phyloP scores from a whole-genome alignment of 1,140 invertebrate species.

The Pseudomyrmex flavicornis region DNA sequence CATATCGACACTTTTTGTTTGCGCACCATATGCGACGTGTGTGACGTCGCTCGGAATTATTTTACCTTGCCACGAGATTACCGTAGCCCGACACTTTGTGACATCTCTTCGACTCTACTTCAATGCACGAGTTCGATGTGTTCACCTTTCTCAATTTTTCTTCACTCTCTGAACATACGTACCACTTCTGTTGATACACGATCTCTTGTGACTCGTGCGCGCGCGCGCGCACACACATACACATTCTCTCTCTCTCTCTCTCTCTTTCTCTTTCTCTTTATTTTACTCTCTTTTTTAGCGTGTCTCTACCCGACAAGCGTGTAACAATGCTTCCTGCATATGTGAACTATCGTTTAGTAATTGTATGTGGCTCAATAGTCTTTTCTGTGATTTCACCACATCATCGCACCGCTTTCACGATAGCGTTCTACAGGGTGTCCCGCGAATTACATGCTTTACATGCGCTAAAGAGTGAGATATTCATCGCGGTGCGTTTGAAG shows the following conservation, averaged over 20 bases:
- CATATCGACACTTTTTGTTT: neutral
- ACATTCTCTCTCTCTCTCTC: neutral
- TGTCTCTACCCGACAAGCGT: constrained; percentile 26
- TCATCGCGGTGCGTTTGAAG: neutral
- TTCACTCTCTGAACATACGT: constrained; percentile 8
- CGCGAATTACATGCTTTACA: neutral
- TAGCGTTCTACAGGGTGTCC: constrained; percentile 12
- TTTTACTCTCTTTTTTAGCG: constrained; percentile 32
- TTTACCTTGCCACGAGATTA: constrained; percentile 9
- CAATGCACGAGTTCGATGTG: constrained; percentile 80
- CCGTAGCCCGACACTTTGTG: neutral
- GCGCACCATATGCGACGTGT: too few relatives aligned
- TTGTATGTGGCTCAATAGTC: constrained; percentile 30
- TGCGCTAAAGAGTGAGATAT: neutral
- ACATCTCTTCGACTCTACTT: constrained; percentile 63
- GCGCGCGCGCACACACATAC: constrained; percentile 2
- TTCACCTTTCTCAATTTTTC: constrained; percentile 35
- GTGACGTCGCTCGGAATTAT: constrained; percentile 4
- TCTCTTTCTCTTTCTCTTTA: constrained; percentile 21
- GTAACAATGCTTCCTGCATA: constrained; percentile 41
- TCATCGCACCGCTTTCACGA: constrained; percentile 45
- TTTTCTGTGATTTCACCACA: constrained; percentile 34
- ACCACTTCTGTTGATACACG: constrained; percentile 30
- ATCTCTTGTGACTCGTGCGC: constrained; percentile 3
- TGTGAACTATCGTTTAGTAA: constrained; percentile 35